Evolutionary conservation across 2,797 vertebrate species (phyloP), one percentile per base, ranked within the genome.

Genomic region (Tenualosa thibaudeaui): DNA sequence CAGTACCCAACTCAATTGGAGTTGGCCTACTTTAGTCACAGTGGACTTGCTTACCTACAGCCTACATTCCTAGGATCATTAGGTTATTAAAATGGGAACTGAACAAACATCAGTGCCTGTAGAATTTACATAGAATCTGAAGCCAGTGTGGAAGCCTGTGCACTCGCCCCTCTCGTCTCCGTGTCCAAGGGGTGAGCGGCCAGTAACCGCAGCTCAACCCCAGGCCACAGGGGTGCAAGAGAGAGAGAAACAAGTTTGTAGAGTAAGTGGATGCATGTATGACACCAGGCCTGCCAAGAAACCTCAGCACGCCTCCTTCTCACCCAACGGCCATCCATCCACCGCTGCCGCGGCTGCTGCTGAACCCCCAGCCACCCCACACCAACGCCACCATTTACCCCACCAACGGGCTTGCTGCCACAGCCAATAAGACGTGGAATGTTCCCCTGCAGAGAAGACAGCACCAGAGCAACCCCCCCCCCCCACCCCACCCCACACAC

Each of bases 381-480:
- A 1, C 68, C 24, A 31, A 3, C 65, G 4, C 10, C 65, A 71
- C 10, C 65, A 71, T 71, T 31, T 31, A 5, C 10, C 26, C 51
- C 68, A 31, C 82, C 40, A 37, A 87, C 40, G 83, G 31, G 71
- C 51, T 71, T 58, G 82, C 86, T 85, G 85, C 86, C 87, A 87
- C 60, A 84, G 86, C 87, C 85, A 87, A 86, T 85, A 85, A 86
- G 81, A 84, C 81, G 68, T 85, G 83, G 87, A 89, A 88, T 86
- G 84, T 87, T 86, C 85, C 84, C 88, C 84, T 8, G 78, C 84
- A 82, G 83, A 85, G 88, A 75, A 83, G 71, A 60, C 65, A 83
- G 75, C 83, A 82, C 81, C 68, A 26, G 40, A 84, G 37, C 31
- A 75, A 13, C 31, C 65, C 65, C 68, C 31, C 58, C 19, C 0